A percentile compares a stretch with the other conserved stretches of the same genome.
Evolutionary conservation across 2,888 invertebrate species (phyloP).

Genomic region (Protophormia terraenovae): DNA sequence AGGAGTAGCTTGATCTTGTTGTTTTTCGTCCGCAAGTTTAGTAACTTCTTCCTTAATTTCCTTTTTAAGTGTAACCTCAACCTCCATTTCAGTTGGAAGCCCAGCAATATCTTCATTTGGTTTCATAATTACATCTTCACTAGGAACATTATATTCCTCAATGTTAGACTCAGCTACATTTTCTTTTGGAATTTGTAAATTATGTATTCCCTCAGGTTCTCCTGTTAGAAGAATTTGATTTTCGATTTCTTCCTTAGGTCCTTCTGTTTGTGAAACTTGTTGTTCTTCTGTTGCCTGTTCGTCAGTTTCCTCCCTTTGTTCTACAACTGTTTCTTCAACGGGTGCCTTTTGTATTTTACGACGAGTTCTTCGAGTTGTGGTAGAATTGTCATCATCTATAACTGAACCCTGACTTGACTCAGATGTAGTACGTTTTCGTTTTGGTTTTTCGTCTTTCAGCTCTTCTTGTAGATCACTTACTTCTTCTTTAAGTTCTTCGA

Average conservation of each 20-base stretch:
- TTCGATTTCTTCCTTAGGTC: not conserved
- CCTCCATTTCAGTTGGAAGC: not conserved
- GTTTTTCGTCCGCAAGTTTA: too few species aligned
- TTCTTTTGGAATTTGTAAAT: not conserved
- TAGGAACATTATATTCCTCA: too few species aligned
- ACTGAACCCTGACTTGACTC: slow-evolving; percentile 31
- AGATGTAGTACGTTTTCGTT: slow-evolving; percentile 8
- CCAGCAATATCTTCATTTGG: not conserved
- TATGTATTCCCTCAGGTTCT: not conserved
- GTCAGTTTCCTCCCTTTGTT: slow-evolving; percentile 6
- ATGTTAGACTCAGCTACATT: not conserved
- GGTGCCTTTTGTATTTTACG: slow-evolving; percentile 18
- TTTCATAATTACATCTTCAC: too few species aligned
- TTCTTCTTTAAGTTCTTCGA: slow-evolving; percentile 1
- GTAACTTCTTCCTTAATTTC: too few species aligned
- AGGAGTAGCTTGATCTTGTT: too few species aligned
- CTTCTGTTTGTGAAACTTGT: not conserved
- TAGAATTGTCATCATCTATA: not conserved
- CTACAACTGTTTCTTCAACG: not conserved
- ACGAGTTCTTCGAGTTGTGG: slow-evolving; percentile 3
- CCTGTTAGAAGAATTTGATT: not conserved
- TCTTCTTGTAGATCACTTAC: not conserved
- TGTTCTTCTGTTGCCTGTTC: not conserved
- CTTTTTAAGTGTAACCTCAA: too few species aligned
- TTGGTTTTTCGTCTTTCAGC: not conserved